Conservation (phyloP, 2,888 invertebrate genomes). For the Malacosoma neustria region DNA sequence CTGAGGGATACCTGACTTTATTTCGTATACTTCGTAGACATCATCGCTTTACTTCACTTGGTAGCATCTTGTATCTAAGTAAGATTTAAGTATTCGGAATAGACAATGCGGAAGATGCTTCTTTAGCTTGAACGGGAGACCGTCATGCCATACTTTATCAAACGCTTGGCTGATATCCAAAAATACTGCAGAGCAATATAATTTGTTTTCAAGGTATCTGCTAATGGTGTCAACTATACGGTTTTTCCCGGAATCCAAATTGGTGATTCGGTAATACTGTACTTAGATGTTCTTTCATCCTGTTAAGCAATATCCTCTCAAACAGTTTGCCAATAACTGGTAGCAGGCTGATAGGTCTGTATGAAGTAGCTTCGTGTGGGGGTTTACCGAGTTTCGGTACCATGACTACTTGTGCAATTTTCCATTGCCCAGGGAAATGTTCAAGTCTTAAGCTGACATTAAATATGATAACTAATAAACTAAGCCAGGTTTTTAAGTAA, state of each 20-base stretch:
- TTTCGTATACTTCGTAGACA: slow-evolving; percentile 2
- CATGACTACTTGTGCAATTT: slow-evolving; percentile 5
- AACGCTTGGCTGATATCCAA: slow-evolving; percentile 5
- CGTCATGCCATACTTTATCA: background rate
- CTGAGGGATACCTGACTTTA: slow-evolving; percentile 11
- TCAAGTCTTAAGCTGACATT: slow-evolving; percentile 3
- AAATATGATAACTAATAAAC: slow-evolving; percentile 1
- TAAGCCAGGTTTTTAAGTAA: slow-evolving; percentile 6
- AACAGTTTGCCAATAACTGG: slow-evolving; percentile 5
- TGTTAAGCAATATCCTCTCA: slow-evolving; percentile 5
- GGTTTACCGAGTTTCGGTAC: slow-evolving; percentile 6
- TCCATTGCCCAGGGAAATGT: slow-evolving; percentile 5
- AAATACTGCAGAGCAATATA: slow-evolving; percentile 4
- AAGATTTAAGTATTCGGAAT: slow-evolving; percentile 5
- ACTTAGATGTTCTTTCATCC: slow-evolving; percentile 1
- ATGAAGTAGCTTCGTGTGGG: slow-evolving; percentile 2
- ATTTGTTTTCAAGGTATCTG: slow-evolving; percentile 2
- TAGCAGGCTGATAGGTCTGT: slow-evolving; percentile 8
- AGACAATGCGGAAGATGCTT: slow-evolving; percentile 3
- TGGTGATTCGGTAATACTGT: slow-evolving; percentile 6
- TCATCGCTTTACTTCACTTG: slow-evolving; percentile 3
- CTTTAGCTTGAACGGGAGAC: slow-evolving; percentile 11
- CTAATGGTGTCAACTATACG: slow-evolving; percentile 2
- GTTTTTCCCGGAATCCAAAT: slow-evolving; percentile 4
- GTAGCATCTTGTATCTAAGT: slow-evolving; percentile 7